Percentiles rank a stretch among this genome's conserved stretches.
These are phyloP conservation scores for Collichthys lucidus DNA, from an alignment of 2,113 vertebrate genomes.

Conservation along the genomic window DNA sequence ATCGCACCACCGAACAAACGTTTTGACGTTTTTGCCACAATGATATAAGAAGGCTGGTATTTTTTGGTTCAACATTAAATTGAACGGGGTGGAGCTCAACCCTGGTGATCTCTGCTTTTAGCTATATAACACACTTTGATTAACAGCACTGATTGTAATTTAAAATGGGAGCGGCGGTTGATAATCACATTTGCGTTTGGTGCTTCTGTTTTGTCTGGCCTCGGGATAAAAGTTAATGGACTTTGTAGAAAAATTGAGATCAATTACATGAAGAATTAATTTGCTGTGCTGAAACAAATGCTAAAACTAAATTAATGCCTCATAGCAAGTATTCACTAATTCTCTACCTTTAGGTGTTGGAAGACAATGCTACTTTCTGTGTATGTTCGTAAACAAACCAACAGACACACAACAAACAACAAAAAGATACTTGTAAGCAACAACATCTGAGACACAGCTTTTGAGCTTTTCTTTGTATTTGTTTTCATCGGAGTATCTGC, in stretches of 20 bases:
- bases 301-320: constrained; percentile 67
- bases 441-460: not conserved
- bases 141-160: constrained; percentile 67
- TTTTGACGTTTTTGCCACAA: constrained; percentile 23
- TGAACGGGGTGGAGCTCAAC: constrained; percentile 33
- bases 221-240: constrained; percentile 77
- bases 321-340: constrained; percentile 48
- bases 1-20: constrained; percentile 22
- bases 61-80: constrained; percentile 36
- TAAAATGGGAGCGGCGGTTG: constrained; percentile 75
- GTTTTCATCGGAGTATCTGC: no score
- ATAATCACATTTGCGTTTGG: constrained; percentile 70
- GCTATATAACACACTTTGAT: constrained; percentile 65
- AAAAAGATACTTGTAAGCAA: not conserved
- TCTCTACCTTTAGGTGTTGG: constrained; percentile 40
- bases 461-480: no score
- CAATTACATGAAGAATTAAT: constrained; percentile 80
- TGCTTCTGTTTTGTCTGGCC: constrained; percentile 66
- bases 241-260: constrained; percentile 73
- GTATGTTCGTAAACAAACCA: constrained; percentile 6
- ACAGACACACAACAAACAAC: not conserved
- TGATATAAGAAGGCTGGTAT: constrained; percentile 6
- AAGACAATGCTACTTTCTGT: not conserved
- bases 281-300: constrained; percentile 71
- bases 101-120: constrained; percentile 54